Evolutionary conservation across 2,888 invertebrate species (phyloP).

Genomic region (Pasiphila rectangulata): DNA sequence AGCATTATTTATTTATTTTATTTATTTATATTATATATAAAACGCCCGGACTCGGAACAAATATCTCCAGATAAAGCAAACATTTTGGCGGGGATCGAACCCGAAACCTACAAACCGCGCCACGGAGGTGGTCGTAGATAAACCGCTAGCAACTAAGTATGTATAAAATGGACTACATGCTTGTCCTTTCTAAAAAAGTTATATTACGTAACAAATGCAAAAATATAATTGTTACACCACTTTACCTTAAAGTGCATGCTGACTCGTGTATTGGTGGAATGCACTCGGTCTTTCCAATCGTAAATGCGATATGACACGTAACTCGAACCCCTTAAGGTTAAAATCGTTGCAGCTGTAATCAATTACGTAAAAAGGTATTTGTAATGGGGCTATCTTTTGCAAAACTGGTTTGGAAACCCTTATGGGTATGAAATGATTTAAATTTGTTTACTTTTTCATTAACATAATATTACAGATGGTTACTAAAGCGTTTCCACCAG

Average conservation of each 20-base stretch:
- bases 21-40: too few relatives aligned
- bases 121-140: too few relatives aligned
- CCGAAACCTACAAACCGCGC: too few relatives aligned
- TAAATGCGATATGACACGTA: conserved; percentile 96
- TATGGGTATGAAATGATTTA: background rate
- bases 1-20: too few relatives aligned
- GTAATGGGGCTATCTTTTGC: too few relatives aligned
- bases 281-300: conserved; percentile 95
- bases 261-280: conserved; percentile 91
- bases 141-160: background rate
- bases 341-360: conserved; percentile 88
- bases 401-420: background rate
- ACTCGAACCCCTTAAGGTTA: conserved; percentile 94
- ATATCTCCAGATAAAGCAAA: too few relatives aligned
- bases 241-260: conserved; percentile 92
- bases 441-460: background rate
- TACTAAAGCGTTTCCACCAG: too few relatives aligned
- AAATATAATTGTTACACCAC: conserved; percentile 13
- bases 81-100: too few relatives aligned
- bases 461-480: too few relatives aligned
- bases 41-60: too few relatives aligned
- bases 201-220: conserved; percentile 5
- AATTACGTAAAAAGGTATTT: conserved; percentile 22
- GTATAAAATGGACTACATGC: background rate
- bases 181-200: conserved; percentile 3